A percentile compares a stretch with the other conserved stretches of the same genome.
Conservation (phyloP, 2,888 invertebrate species). For the Thalpophila matura region DNA sequence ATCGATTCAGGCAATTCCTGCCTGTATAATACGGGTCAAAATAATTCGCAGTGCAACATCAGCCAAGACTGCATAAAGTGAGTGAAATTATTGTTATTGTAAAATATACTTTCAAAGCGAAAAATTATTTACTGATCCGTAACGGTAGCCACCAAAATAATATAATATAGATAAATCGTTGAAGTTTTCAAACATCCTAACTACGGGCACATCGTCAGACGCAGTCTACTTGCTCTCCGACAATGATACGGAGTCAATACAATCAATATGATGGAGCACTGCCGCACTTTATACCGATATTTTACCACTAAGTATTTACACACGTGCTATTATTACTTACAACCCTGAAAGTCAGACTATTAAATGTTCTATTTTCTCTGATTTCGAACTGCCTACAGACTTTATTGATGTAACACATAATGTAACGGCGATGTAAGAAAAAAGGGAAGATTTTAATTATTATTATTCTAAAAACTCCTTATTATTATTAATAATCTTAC, state of each 20-base stretch:
- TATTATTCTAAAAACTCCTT: constrained; percentile 52
- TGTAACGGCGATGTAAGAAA: constrained; percentile 41
- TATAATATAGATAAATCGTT: constrained; percentile 5
- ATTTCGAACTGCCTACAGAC: constrained; percentile 59
- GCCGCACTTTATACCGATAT: constrained; percentile 37
- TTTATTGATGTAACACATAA: constrained; percentile 52
- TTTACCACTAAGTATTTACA: constrained; percentile 59
- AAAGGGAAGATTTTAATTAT: constrained; percentile 43
- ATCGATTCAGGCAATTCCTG: no score
- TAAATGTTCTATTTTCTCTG: constrained; percentile 67
- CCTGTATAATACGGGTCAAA: no score
- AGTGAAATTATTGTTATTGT: no score
- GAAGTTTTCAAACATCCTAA: constrained; percentile 38
- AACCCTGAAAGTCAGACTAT: constrained; percentile 83
- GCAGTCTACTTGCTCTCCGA: constrained; percentile 16
- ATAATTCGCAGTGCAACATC: no score
- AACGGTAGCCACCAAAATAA: constrained; percentile 11
- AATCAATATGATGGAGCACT: constrained; percentile 28
- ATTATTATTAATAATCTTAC: constrained; percentile 54
- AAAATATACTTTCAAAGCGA: not conserved
- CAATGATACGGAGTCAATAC: constrained; percentile 25
- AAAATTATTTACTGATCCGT: constrained; percentile 1
- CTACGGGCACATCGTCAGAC: constrained; percentile 12
- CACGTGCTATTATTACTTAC: constrained; percentile 68
- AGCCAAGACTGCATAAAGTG: no score